These are phyloP conservation scores for Lycorma delicatula DNA, from an alignment of 1,140 invertebrate genomes.

Conservation along the genomic window DNA sequence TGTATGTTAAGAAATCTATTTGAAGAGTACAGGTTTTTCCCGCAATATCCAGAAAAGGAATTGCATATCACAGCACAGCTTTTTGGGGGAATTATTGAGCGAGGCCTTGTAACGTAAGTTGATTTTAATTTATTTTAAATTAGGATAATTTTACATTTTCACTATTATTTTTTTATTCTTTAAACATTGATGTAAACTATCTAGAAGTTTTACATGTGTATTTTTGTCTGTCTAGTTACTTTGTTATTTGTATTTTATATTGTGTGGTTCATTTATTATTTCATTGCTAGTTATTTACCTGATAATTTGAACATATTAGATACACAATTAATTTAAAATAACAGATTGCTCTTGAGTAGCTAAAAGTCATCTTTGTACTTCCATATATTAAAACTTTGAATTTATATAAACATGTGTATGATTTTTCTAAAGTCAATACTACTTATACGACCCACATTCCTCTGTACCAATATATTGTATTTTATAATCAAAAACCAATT, in stretches of 20 bases:
- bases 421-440: no score
- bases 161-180: not conserved
- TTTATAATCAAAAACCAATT: no score
- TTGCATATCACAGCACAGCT: slow-evolving; percentile 94
- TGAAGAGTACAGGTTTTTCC: slow-evolving; percentile 97
- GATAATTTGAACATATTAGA: no score
- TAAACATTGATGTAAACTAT: not conserved
- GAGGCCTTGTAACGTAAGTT: slow-evolving; percentile 77
- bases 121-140: not conserved
- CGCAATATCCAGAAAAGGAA: slow-evolving; percentile 97
- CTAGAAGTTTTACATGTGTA: not conserved
- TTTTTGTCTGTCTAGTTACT: not conserved
- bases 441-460: no score
- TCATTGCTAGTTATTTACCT: no score
- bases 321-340: no score
- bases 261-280: not conserved
- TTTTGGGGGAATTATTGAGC: slow-evolving; percentile 97
- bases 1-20: slow-evolving; percentile 98
- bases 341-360: no score
- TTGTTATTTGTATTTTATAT: not conserved
- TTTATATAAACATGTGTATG: no score
- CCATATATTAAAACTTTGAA: no score
- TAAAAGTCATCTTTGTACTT: no score
- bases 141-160: not conserved
- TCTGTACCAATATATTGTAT: no score